Evolutionary conservation across 2,797 vertebrate species (phyloP).

Genomic region (Paguma larvata): DNA sequence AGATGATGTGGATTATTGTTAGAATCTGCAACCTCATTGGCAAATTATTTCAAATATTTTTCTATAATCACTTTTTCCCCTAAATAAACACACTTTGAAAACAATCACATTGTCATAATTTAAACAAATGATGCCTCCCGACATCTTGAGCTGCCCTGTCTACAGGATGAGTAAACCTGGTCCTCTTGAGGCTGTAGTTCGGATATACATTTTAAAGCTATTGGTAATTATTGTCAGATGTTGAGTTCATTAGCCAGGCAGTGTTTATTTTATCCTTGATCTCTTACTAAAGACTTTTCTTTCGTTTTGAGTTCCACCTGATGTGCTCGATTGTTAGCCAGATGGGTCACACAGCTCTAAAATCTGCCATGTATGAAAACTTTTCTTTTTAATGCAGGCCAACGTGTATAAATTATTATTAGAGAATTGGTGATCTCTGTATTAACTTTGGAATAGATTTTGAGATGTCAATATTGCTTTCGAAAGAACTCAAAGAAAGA

Average conservation of each 20-base stretch:
- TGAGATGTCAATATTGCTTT: constrained; percentile 37
- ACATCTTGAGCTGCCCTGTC: constrained; percentile 65
- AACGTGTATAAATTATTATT: constrained; percentile 31
- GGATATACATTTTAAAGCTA: constrained; percentile 58
- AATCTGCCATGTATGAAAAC: constrained; percentile 48
- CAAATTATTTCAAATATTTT: constrained; percentile 72
- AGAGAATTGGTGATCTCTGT: constrained; percentile 37
- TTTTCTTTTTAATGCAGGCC: constrained; percentile 38
- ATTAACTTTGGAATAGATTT: constrained; percentile 27
- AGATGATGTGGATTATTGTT: constrained; percentile 68
- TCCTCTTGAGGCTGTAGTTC: constrained; percentile 50
- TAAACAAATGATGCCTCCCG: constrained; percentile 68
- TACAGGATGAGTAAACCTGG: constrained; percentile 46
- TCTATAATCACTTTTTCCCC: constrained; percentile 62
- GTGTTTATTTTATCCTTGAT: constrained; percentile 65
- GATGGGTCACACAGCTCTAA: constrained; percentile 10
- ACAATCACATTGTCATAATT: constrained; percentile 71
- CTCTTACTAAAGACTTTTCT: constrained; percentile 51
- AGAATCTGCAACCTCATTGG: constrained; percentile 60
- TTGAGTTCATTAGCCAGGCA: constrained; percentile 33
- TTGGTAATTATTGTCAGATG: constrained; percentile 56
- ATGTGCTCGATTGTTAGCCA: constrained; percentile 59
- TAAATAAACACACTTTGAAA: constrained; percentile 65
- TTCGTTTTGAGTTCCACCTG: constrained; percentile 49
- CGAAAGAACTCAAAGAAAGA: constrained; percentile 55